A percentile compares a stretch with the other conserved stretches of the same genome.
phyloP scores from a whole-genome alignment of 1,140 invertebrate species.

The Lanistes nyassanus region DNA sequence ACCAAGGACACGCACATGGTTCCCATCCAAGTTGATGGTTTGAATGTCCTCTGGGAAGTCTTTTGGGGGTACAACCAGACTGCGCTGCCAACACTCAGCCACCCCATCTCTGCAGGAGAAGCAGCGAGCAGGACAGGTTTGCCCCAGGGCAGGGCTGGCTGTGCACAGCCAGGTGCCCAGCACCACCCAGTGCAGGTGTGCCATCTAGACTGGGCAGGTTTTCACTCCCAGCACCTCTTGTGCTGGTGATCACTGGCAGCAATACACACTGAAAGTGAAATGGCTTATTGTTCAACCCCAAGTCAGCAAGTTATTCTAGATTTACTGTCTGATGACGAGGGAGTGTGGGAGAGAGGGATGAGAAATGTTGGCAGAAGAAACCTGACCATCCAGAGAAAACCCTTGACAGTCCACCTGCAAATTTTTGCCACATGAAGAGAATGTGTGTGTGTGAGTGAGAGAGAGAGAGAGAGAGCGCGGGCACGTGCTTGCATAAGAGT shows the following conservation, averaged over 20 bases:
- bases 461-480: not conserved
- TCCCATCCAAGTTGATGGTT: conserved; percentile 48
- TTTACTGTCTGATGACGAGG: too few species aligned
- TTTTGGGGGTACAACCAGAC: conserved; percentile 45
- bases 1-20: conserved; percentile 46
- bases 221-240: not conserved
- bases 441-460: not conserved
- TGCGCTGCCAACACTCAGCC: conserved; percentile 41
- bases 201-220: not conserved
- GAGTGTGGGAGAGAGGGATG: too few species aligned
- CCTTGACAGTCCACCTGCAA: too few species aligned
- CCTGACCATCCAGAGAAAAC: too few species aligned
- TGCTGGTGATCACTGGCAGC: not conserved
- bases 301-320: too few species aligned
- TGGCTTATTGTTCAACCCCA: not conserved
- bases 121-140: conserved; percentile 43
- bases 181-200: not conserved
- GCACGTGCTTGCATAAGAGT: not conserved
- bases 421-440: too few species aligned
- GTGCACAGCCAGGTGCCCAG: not conserved
- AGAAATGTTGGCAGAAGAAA: too few species aligned
- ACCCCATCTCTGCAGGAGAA: conserved; percentile 38
- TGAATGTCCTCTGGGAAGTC: conserved; percentile 36
- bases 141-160: not conserved
- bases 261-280: too few species aligned